Percentiles rank a stretch among this genome's conserved stretches.
Conservation (phyloP, 2,113 vertebrate species). For the Malurus cyaneus region DNA sequence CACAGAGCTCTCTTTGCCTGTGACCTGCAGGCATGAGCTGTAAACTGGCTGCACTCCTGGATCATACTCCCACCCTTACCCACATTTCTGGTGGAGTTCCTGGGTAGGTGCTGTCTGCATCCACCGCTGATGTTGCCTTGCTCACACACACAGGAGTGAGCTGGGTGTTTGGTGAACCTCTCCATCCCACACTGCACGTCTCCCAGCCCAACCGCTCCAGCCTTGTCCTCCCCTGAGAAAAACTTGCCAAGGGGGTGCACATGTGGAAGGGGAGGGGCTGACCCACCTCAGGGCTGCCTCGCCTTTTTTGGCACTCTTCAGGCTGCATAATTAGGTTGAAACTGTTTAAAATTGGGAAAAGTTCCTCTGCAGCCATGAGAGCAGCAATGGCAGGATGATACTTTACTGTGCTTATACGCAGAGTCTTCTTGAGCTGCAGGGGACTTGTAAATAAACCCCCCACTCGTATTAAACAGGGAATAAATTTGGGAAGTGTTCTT, state of each 20-base stretch:
- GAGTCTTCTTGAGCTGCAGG: slow-evolving; percentile 12
- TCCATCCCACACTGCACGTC: neutral
- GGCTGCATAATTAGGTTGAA: neutral
- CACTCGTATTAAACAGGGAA: neutral
- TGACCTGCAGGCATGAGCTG: neutral
- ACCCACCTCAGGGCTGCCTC: neutral
- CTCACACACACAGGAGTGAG: fast-evolving
- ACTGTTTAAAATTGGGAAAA: neutral
- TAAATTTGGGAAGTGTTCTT: slow-evolving; percentile 54
- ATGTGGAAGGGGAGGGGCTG: fast-evolving
- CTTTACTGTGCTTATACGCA: slow-evolving; percentile 39
- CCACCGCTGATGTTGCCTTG: neutral
- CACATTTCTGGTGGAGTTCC: neutral
- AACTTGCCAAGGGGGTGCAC: neutral
- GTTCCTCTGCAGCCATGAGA: neutral
- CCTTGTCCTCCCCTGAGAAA: neutral
- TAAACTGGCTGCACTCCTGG: neutral
- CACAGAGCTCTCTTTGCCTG: neutral
- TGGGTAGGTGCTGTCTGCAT: neutral
- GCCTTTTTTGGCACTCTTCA: neutral
- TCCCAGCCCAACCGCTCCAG: neutral
- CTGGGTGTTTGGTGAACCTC: neutral
- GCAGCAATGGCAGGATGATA: neutral
- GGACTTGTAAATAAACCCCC: slow-evolving; percentile 39
- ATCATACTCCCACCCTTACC: neutral